Conservation (phyloP, 2,888 invertebrate genomes). For the Epirrita christyi region DNA sequence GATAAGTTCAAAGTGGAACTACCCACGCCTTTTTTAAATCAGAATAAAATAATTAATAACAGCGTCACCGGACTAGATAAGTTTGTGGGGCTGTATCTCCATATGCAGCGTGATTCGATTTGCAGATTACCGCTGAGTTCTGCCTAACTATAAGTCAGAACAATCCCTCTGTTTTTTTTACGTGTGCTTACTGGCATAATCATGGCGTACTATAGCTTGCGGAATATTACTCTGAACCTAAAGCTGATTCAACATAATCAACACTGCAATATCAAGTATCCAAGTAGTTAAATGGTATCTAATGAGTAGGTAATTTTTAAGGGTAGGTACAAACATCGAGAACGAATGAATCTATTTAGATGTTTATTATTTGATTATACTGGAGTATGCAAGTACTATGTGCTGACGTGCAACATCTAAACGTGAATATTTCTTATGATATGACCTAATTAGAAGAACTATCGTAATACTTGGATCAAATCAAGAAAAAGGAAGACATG, state of each 20-base stretch:
- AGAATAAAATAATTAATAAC: too few species aligned
- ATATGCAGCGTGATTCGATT: too few species aligned
- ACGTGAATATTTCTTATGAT: conserved; percentile 31
- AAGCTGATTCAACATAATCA: conserved; percentile 36
- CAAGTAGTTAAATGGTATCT: conserved; percentile 6
- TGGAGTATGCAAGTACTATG: conserved; percentile 31
- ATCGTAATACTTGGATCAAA: conserved; percentile 6
- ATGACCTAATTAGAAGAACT: conserved; percentile 29
- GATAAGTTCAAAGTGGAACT: too few species aligned
- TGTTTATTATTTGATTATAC: conserved; percentile 26
- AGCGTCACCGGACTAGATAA: too few species aligned
- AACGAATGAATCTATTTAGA: conserved; percentile 31
- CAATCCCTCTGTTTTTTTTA: too few species aligned
- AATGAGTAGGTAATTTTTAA: conserved; percentile 20
- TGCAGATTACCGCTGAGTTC: too few species aligned
- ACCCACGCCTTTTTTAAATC: too few species aligned
- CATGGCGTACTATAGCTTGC: conserved; percentile 7
- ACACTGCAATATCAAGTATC: conserved; percentile 25
- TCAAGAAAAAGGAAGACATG: conserved; percentile 7
- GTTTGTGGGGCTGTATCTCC: too few species aligned
- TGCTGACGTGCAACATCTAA: conserved; percentile 37
- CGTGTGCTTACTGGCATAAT: not conserved
- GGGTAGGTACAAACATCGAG: conserved; percentile 34
- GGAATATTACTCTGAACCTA: conserved; percentile 13
- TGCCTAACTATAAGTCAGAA: too few species aligned